Evolutionary conservation across 2,113 vertebrate species (phyloP).

Genomic region (Raja brachyura): DNA sequence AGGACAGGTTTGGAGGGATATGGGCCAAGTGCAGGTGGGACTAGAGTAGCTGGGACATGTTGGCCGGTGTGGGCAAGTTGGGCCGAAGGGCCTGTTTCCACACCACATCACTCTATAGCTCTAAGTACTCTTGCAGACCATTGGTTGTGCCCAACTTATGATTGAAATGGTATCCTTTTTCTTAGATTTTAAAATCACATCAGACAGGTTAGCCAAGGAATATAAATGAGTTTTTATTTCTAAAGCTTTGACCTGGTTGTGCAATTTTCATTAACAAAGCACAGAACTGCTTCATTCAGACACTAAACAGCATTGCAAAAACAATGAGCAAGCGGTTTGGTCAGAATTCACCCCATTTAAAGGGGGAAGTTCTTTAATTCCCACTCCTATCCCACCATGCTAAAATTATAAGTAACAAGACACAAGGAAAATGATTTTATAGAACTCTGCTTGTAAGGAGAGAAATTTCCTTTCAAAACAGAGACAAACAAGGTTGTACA

Average conservation of each 20-base stretch:
- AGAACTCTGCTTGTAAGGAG: neutral
- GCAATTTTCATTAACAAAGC: constrained; percentile 9
- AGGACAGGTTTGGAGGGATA: too few species aligned
- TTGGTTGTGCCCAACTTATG: neutral
- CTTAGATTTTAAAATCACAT: constrained; percentile 19
- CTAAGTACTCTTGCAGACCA: neutral
- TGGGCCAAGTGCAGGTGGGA: too few species aligned
- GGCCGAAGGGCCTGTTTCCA: too few species aligned
- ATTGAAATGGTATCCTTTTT: neutral
- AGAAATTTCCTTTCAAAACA: neutral
- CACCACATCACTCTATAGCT: too few species aligned
- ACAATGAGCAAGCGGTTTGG: neutral
- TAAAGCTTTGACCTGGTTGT: constrained; percentile 1
- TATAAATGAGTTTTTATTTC: constrained; percentile 32
- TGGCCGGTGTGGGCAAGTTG: too few species aligned
- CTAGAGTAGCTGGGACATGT: too few species aligned
- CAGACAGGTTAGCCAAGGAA: neutral
- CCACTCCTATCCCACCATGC: too few species aligned
- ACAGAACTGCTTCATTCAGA: constrained; percentile 21
- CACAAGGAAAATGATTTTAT: too few species aligned
- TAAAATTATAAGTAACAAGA: too few species aligned
- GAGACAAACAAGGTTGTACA: neutral
- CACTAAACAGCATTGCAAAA: constrained; percentile 1
- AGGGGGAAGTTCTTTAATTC: neutral
- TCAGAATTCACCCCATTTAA: neutral